Base-by-base conservation (phyloP, 1,140 invertebrate genomes). In the Phymastichus coffea region DNA sequence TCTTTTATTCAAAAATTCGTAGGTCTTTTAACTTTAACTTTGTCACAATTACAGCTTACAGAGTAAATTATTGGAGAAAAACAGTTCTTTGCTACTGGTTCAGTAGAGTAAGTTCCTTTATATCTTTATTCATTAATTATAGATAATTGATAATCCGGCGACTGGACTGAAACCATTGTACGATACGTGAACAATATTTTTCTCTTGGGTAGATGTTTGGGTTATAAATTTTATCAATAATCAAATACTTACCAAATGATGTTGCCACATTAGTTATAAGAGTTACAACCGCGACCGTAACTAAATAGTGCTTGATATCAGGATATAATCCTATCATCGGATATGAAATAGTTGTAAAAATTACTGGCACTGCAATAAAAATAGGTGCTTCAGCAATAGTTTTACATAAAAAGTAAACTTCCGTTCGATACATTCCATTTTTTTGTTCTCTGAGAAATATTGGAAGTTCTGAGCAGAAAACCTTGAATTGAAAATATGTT, bases 351-450 rank as follows among this genome's bases (percentile, higher is more conserved):
- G 85, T 73, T 1, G 89, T 90, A 78, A 97, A 97, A 1, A 96
- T 76, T 9, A 94, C 64, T 0, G 95, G 94, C 33, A 95, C 86
- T 0, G 87, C 80, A 2, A 93, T 81, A 66, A 91, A 93, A 28
- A 94, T 83, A 0, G 91, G 91, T 8, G 92, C 82, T 74, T 97
- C 94, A 1, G 93, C 91, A 20, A 97, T 67, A 0, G 90, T 94
- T 80, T 97, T 98, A 53, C 90, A 89, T 12, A 98, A 74, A 78
- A 97, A 98, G 74, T 98, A 98, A 0, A 95, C 87, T 66, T 96
- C 94, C 0, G 91, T 90, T 37, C 95, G 82, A 70, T 98, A 98
- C 83, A 98, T 90, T 22, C 94, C 93, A 68, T 92, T 94, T 51
- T 87, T 86, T 71, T 97, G 89, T 78, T 98, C 95, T 22, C 94